Percentiles rank a stretch among this genome's conserved stretches.
phyloP scores from a whole-genome alignment of 2,888 invertebrate genomes.

The Eupithecia insigniata region DNA sequence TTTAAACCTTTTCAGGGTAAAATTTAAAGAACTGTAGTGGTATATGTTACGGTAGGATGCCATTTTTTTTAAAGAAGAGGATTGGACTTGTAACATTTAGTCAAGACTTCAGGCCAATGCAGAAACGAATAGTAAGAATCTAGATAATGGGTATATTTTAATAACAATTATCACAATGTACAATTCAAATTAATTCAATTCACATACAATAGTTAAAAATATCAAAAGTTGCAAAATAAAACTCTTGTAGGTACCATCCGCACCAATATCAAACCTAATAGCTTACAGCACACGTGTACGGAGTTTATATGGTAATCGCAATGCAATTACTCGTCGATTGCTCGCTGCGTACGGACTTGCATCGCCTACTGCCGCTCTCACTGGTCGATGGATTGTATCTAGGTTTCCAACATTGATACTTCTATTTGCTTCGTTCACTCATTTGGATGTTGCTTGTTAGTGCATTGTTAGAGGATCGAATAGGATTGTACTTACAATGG shows the following conservation, averaged over 20 bases:
- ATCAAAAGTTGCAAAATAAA: not conserved
- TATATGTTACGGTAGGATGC: not conserved
- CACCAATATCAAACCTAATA: conserved; percentile 13
- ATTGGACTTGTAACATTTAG: no score
- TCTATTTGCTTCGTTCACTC: conserved; percentile 46
- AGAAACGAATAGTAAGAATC: not conserved
- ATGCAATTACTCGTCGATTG: conserved; percentile 57
- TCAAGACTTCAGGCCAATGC: not conserved
- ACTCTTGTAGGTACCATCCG: not conserved
- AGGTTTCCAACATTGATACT: conserved; percentile 26
- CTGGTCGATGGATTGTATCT: conserved; percentile 43
- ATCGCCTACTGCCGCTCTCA: conserved; percentile 22
- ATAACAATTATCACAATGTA: not conserved
- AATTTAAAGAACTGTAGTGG: not conserved
- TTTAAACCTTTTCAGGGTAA: not conserved
- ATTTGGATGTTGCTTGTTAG: conserved; percentile 44
- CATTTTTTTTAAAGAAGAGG: not conserved
- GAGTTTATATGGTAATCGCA: conserved; percentile 50
- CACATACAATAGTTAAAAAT: not conserved
- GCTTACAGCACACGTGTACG: conserved; percentile 44
- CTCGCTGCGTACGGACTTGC: conserved; percentile 39
- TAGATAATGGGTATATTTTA: not conserved
- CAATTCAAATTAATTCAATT: not conserved
- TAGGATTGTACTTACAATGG: conserved; percentile 20
- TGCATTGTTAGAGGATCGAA: conserved; percentile 45